A percentile compares a stretch with the other conserved stretches of the same genome.
Evolutionary conservation across 1,140 invertebrate species (phyloP).

Genomic region (Pissodes strobi): DNA sequence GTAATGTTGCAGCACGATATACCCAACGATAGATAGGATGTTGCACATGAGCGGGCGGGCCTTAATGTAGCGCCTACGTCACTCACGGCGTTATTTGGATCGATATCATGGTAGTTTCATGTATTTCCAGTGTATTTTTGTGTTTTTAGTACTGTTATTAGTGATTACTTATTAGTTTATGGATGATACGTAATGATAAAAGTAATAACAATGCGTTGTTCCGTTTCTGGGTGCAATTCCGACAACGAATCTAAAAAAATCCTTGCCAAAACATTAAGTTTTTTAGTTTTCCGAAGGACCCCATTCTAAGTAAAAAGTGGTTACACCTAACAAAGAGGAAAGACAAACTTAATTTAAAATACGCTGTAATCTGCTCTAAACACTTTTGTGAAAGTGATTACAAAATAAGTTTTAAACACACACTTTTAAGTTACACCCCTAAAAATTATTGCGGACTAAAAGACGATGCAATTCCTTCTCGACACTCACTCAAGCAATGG

Average conservation of each 20-base stretch:
- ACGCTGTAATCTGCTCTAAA: constrained; percentile 23
- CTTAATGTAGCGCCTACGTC: not conserved
- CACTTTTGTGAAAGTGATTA: constrained; percentile 25
- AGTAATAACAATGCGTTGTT: constrained; percentile 28
- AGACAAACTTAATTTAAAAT: constrained; percentile 26
- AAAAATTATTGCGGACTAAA: constrained; percentile 31
- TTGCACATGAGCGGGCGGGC: not conserved
- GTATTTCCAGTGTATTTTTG: no score
- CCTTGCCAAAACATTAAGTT: constrained; percentile 6
- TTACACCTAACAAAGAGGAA: constrained; percentile 11
- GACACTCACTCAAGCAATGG: constrained; percentile 18
- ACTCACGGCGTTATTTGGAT: not conserved
- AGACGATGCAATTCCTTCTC: constrained; percentile 17
- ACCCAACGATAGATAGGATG: not conserved
- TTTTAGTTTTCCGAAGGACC: constrained; percentile 18
- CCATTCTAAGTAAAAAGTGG: not conserved
- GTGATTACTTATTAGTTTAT: not conserved
- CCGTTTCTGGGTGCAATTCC: constrained; percentile 25
- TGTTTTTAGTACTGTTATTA: not conserved
- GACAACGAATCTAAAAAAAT: constrained; percentile 28
- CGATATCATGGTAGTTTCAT: no score
- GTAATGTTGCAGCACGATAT: no score
- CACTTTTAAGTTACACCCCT: constrained; percentile 7
- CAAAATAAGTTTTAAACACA: constrained; percentile 24
- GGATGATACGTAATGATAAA: not conserved